Evolutionary conservation across 1,140 invertebrate species (phyloP).

Genomic region (Delia radicum): DNA sequence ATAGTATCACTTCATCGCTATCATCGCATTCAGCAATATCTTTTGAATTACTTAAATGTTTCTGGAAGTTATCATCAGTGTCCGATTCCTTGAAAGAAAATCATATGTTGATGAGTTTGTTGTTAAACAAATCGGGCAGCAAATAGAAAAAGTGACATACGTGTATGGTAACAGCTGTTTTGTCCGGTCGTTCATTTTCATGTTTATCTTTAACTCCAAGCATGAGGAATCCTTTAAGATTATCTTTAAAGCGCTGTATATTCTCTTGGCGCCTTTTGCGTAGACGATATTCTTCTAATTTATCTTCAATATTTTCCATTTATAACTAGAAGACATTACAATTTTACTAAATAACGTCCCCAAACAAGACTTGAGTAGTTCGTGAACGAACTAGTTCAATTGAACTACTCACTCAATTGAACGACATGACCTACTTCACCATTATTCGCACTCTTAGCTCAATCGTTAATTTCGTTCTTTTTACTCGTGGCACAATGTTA

Average conservation of each 20-base stretch:
- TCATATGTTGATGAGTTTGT: slow-evolving; percentile 40
- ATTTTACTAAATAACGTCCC: too few species aligned
- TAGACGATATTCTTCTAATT: slow-evolving; percentile 55
- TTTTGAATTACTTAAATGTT: neutral
- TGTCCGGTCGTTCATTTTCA: neutral
- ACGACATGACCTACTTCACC: too few species aligned
- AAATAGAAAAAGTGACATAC: neutral
- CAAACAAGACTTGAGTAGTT: too few species aligned
- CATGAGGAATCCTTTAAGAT: slow-evolving; percentile 34
- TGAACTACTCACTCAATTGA: too few species aligned
- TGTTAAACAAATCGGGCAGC: neutral
- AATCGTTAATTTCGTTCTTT: too few species aligned
- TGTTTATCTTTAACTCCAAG: slow-evolving; percentile 29
- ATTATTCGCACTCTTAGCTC: too few species aligned
- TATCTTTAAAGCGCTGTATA: slow-evolving; percentile 45
- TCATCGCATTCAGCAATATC: neutral
- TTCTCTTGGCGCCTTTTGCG: slow-evolving; percentile 46
- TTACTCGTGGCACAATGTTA: too few species aligned
- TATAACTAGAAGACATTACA: too few species aligned
- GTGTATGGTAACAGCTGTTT: neutral
- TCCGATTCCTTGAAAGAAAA: slow-evolving; percentile 26
- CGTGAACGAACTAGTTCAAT: too few species aligned
- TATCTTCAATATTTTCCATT: slow-evolving; percentile 27
- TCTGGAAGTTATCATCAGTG: neutral
- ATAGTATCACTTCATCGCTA: neutral